Evolutionary conservation across 2,888 invertebrate genomes (phyloP).

Genomic region (Idaea biselata): DNA sequence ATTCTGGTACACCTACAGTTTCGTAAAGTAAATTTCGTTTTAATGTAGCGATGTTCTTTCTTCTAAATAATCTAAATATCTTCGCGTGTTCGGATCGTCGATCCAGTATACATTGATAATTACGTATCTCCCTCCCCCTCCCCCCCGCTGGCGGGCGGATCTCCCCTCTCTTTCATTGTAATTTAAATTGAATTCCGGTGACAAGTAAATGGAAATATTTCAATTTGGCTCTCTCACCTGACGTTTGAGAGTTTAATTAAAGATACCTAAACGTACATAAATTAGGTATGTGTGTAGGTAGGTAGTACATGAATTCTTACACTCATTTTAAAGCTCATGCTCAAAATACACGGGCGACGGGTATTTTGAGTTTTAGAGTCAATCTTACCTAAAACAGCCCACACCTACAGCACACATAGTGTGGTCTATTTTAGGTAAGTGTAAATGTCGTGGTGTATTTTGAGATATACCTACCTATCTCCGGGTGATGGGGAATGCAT

Average conservation of each 20-base stretch:
- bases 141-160: constrained; percentile 17
- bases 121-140: constrained; percentile 35
- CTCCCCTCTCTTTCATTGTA: constrained; percentile 59
- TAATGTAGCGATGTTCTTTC: too few species aligned
- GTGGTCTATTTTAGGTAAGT: too few species aligned
- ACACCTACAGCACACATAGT: too few species aligned
- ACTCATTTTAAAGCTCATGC: neutral
- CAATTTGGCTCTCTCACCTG: constrained; percentile 47
- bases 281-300: neutral
- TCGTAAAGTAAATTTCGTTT: too few species aligned
- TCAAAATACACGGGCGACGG: too few species aligned
- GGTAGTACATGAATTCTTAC: neutral
- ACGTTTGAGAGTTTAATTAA: neutral
- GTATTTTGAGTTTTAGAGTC: too few species aligned
- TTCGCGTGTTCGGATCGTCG: neutral
- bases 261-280: neutral
- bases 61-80: neutral
- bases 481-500: too few species aligned
- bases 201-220: constrained; percentile 79
- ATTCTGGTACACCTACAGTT: too few species aligned
- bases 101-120: constrained; percentile 72
- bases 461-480: too few species aligned
- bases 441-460: too few species aligned
- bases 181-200: constrained; percentile 78
- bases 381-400: too few species aligned